Evolutionary conservation across 92 coral and sea anemone genomes (phyloP).

Genomic region (Micromussa lordhowensis): DNA sequence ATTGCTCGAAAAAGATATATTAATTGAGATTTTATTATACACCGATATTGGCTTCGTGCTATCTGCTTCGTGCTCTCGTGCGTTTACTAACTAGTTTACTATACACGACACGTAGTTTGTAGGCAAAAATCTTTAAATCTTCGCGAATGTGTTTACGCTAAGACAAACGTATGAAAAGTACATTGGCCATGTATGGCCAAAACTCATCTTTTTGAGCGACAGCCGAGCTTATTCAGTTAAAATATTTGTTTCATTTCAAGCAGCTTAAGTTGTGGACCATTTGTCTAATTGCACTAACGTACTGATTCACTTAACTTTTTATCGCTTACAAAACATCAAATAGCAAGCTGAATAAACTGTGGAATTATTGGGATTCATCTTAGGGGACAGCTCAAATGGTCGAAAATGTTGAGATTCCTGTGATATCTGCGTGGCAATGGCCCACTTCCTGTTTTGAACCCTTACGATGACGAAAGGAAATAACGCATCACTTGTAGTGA

Average conservation of each 20-base stretch:
- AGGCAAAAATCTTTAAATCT: constrained; percentile 43
- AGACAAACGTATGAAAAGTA: constrained; percentile 25
- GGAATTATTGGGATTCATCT: constrained; percentile 52
- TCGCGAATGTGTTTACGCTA: constrained; percentile 21
- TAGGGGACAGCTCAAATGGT: constrained; percentile 33
- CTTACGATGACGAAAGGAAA: constrained; percentile 59
- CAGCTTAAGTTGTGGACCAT: constrained; percentile 85
- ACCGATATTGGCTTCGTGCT: constrained; percentile 80
- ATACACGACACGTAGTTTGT: constrained; percentile 43
- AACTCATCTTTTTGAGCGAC: constrained; percentile 39
- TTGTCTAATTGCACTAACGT: constrained; percentile 78
- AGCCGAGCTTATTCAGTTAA: constrained; percentile 55
- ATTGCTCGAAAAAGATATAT: constrained; percentile 96
- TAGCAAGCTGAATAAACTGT: constrained; percentile 78
- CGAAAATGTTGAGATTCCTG: constrained; percentile 85
- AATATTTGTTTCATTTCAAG: constrained; percentile 89
- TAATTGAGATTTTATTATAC: constrained; percentile 94
- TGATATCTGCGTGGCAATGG: constrained; percentile 87
- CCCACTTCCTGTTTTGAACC: constrained; percentile 86
- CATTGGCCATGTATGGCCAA: constrained; percentile 20
- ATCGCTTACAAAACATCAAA: constrained; percentile 82
- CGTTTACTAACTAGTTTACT: constrained; percentile 28
- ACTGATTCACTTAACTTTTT: constrained; percentile 64
- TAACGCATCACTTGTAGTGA: constrained; percentile 54
- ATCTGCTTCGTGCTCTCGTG: constrained; percentile 33